Evolutionary conservation across 2,888 invertebrate species (phyloP).

Genomic region (Phlogophora meticulosa): DNA sequence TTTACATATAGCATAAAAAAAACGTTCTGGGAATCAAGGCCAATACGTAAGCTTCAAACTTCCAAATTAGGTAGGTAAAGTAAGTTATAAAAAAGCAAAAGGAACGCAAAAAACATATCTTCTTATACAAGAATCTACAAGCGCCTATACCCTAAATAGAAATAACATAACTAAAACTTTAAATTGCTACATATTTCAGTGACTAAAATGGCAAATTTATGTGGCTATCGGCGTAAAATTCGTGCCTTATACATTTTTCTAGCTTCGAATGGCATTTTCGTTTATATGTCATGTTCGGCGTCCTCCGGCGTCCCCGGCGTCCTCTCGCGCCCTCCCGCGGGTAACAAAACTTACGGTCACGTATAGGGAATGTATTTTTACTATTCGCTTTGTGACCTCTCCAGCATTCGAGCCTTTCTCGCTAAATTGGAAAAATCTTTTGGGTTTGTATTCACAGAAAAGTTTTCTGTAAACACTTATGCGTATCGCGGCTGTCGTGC

Average conservation of each 20-base stretch:
- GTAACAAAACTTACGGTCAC: conserved; percentile 80
- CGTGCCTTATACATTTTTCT: conserved; percentile 72
- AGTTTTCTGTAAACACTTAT: conserved; percentile 78
- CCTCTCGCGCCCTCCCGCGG: conserved; percentile 73
- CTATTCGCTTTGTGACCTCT: conserved; percentile 79
- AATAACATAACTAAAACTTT: conserved; percentile 41
- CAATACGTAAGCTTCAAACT: conserved; percentile 7
- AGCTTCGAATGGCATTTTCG: conserved; percentile 74
- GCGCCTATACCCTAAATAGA: conserved; percentile 30
- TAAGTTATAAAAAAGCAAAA: conserved; percentile 21
- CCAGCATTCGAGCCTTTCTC: conserved; percentile 78
- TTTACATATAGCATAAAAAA: background rate
- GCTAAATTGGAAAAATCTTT: conserved; percentile 86
- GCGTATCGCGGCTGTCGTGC: conserved; percentile 60
- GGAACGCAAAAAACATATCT: conserved; percentile 22
- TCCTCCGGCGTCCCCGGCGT: conserved; percentile 66
- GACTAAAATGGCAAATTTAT: conserved; percentile 65
- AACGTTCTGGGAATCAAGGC: background rate
- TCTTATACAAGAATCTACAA: conserved; percentile 12
- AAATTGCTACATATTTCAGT: conserved; percentile 52
- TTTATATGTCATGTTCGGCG: conserved; percentile 77
- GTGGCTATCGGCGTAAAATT: conserved; percentile 69
- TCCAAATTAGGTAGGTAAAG: conserved; percentile 8
- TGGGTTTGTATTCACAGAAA: conserved; percentile 75
- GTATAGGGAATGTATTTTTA: conserved; percentile 83